Base-by-base conservation (phyloP, 2,113 vertebrate species). In the Gymnorhina tibicen region DNA sequence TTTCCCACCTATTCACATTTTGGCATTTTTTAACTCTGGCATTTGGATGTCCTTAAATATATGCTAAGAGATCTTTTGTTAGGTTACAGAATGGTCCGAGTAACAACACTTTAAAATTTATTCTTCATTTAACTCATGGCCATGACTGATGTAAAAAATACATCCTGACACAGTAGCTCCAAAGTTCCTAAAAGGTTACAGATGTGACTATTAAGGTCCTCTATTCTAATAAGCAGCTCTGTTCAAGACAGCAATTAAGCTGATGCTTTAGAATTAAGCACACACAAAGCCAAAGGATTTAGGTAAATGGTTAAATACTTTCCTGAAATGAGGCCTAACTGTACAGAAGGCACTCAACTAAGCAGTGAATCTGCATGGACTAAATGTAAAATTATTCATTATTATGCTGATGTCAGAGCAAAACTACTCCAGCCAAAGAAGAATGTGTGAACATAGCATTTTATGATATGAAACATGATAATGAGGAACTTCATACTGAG, bases 371-470 rank as follows among this genome's bases (percentile, higher is more conserved):
- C 86, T 87, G 55, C 68, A 89, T 8, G n/a, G 64, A 87, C 27
- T 91, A 88, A 81, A 88, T 70, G 75, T 93, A 92, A 97, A 97
- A 96, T 93, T 89, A 92, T 69, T 86, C 67, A 76, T 83, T 84
- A 88, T 89, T 96, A 89, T 58, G 60, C 72, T 91, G 85, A 96
- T 78, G 85, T 92, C 87, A 95, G 56, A 91, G 19, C 44, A 93
- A 96, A 93, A 96, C 75, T 75, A 93, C 39, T 44, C 50, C 70
- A 89, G 82, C 66, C 46, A 88, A 81, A 49, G 62, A 90, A 94
- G 49, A 96, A 93, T 85, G 77, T 78, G 87, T 88, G 80, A 83
- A 86, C 79, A 78, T 64, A 32, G 16, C 70, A 80, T 77, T 81
- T 95, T 68, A 68, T 35, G 33, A 87, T 62, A 95, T 78, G 72